phyloP scores from a whole-genome alignment of 2,797 vertebrate species.

The Lepidocolaptes lacrymiger region DNA sequence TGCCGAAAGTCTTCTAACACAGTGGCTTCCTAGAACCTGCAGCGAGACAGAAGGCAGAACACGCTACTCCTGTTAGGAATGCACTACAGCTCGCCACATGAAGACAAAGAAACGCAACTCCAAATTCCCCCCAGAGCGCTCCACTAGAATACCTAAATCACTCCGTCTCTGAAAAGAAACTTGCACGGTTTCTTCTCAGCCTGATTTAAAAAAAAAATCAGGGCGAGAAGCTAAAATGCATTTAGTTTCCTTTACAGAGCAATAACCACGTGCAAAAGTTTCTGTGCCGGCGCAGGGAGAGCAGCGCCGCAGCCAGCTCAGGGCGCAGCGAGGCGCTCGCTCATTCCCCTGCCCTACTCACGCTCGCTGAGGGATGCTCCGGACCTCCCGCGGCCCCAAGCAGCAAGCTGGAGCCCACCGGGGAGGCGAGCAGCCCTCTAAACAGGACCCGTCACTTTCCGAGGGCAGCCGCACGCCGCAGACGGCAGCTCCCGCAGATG shows the following conservation, averaged over 20 bases:
- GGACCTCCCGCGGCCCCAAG: no score
- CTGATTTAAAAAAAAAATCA: neutral
- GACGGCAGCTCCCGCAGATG: no score
- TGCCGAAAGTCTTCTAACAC: neutral
- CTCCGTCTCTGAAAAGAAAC: neutral
- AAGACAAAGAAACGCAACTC: slow-evolving; percentile 36
- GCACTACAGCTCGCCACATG: neutral
- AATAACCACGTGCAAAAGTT: slow-evolving; percentile 9
- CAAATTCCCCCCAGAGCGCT: neutral
- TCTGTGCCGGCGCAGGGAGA: neutral
- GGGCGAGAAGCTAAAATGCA: fast-evolving
- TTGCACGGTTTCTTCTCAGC: neutral
- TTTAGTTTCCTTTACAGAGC: neutral
- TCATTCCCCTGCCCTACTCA: neutral
- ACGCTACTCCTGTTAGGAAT: neutral
- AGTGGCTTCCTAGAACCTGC: neutral
- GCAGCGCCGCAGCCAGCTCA: neutral
- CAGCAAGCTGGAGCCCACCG: neutral
- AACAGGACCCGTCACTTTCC: neutral
- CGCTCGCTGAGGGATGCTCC: neutral
- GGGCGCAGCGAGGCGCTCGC: neutral
- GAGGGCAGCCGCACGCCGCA: neutral
- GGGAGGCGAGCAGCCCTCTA: neutral
- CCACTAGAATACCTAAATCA: neutral
- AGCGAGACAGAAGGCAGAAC: neutral